These are phyloP conservation scores for Anabas testudineus DNA, from an alignment of 2,797 vertebrate genomes.

Conservation along the genomic window DNA sequence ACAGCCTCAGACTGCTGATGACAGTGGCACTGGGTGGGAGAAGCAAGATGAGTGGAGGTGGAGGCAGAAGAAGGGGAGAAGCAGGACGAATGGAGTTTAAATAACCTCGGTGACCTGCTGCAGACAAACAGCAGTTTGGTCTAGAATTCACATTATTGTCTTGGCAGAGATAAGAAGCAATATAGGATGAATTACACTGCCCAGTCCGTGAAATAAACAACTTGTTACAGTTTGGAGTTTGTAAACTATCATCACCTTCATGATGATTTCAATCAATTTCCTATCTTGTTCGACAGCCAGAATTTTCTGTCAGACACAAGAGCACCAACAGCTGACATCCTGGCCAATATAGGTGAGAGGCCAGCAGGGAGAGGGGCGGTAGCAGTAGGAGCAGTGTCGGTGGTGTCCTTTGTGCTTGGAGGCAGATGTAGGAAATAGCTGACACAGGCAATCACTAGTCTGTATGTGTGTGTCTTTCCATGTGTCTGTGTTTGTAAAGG, in stretches of 20 bases:
- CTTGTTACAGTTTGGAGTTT: slow-evolving; percentile 37
- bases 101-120: slow-evolving; percentile 47
- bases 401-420: slow-evolving; percentile 67
- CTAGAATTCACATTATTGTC: slow-evolving; percentile 32
- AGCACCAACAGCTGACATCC: slow-evolving; percentile 24
- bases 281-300: slow-evolving; percentile 45
- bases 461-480: slow-evolving; percentile 65
- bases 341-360: slow-evolving; percentile 64
- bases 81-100: slow-evolving; percentile 40
- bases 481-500: slow-evolving; percentile 74
- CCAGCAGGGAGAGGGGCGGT: slow-evolving; percentile 32
- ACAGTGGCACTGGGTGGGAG: slow-evolving; percentile 43
- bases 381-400: background rate
- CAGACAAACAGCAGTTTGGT: slow-evolving; percentile 2
- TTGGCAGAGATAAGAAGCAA: slow-evolving; percentile 40
- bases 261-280: slow-evolving; percentile 54
- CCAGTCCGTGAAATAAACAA: slow-evolving; percentile 48
- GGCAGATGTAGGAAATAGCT: slow-evolving; percentile 81
- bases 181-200: slow-evolving; percentile 26
- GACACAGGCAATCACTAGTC: slow-evolving; percentile 79
- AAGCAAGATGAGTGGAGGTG: slow-evolving; percentile 27
- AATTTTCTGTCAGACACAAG: slow-evolving; percentile 31
- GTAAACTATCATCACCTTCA: slow-evolving; percentile 53
- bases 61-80: slow-evolving; percentile 21
- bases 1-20: slow-evolving; percentile 75